Evolutionary conservation across 2,888 invertebrate species (phyloP).

Genomic region (Autographa pulchrina): DNA sequence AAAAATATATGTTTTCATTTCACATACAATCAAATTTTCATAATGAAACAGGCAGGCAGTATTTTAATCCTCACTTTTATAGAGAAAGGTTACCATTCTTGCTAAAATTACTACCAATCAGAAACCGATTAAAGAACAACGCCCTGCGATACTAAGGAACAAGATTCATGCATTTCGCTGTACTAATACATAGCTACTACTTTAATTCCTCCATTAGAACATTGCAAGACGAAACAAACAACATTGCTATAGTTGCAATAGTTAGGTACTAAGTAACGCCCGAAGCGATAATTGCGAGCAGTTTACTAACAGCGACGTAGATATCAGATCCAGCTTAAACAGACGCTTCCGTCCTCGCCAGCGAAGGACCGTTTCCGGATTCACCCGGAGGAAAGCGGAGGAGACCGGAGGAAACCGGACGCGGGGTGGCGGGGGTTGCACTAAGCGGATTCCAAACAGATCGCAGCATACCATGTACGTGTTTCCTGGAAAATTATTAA

Average conservation of each 20-base stretch:
- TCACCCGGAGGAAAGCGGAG: conserved; percentile 3
- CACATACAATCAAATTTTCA: too few species aligned
- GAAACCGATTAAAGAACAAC: background rate
- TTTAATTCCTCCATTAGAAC: background rate
- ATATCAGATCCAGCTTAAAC: conserved; percentile 74
- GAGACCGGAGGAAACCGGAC: conserved; percentile 66
- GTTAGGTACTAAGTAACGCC: conserved; percentile 36
- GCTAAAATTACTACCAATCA: background rate
- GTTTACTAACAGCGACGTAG: conserved; percentile 60
- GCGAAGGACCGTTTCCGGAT: conserved; percentile 70
- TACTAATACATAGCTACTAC: background rate
- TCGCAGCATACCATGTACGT: conserved; percentile 60
- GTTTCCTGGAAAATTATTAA: conserved; percentile 60
- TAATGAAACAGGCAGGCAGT: too few species aligned
- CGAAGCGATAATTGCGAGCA: conserved; percentile 67
- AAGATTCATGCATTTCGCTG: background rate
- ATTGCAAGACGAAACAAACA: conserved; percentile 7
- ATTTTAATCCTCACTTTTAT: too few species aligned
- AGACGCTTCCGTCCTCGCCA: conserved; percentile 72
- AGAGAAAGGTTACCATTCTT: too few species aligned
- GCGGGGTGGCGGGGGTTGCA: conserved; percentile 50
- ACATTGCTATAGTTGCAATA: conserved; percentile 10
- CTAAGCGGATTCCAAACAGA: conserved; percentile 72
- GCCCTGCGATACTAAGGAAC: background rate
- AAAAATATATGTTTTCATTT: too few species aligned